Conservation (phyloP, 2,888 invertebrate genomes). For the Acleris emargana region DNA sequence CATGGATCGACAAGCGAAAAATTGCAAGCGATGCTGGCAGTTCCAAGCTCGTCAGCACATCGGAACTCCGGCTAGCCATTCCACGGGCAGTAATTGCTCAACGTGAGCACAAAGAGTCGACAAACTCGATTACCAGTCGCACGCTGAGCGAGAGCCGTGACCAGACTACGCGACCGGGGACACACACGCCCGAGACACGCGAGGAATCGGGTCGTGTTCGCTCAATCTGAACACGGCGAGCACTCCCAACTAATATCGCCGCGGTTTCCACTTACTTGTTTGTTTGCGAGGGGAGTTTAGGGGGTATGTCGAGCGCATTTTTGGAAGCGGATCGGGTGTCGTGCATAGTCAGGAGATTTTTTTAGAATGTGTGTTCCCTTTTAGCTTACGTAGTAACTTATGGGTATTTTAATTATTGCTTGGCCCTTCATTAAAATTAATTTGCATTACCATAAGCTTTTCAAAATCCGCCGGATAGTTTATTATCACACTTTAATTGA, state of each 20-base stretch:
- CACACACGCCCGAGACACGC: not conserved
- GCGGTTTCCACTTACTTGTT: slow-evolving; percentile 27
- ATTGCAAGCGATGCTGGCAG: no score
- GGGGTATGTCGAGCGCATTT: slow-evolving; percentile 3
- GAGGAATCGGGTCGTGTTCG: not conserved
- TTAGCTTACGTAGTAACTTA: no score
- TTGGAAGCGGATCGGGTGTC: slow-evolving; percentile 5
- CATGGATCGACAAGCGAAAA: no score
- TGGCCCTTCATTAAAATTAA: no score
- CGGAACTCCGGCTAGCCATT: slow-evolving; percentile 26
- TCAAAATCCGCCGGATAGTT: no score
- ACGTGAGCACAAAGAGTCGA: slow-evolving; percentile 25
- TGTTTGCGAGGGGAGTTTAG: slow-evolving; percentile 21
- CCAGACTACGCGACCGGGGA: not conserved
- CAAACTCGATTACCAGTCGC: slow-evolving; percentile 33
- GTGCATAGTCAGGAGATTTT: not conserved
- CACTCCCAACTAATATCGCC: slow-evolving; percentile 30
- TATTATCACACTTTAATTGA: no score
- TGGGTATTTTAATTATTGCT: no score
- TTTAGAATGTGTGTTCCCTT: not conserved
- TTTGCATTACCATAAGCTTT: no score
- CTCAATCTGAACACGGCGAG: not conserved
- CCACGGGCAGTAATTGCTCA: slow-evolving; percentile 29
- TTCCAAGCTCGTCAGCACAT: not conserved
- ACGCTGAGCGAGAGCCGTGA: slow-evolving; percentile 22